These are phyloP conservation scores for Callimorpha dominula DNA, from an alignment of 2,888 invertebrate species.

Conservation along the genomic window DNA sequence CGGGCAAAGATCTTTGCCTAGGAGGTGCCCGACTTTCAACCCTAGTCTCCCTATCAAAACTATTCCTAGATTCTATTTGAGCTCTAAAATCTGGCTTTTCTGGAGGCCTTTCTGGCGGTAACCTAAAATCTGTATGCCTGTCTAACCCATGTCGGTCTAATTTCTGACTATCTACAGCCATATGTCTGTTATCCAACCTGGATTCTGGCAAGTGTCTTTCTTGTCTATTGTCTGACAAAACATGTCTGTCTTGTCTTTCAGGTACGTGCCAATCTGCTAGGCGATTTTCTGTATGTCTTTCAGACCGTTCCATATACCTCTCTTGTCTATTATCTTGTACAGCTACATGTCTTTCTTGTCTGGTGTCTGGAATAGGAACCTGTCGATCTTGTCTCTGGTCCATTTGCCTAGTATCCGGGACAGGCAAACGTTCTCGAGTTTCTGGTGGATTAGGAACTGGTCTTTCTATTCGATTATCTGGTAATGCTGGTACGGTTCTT, in stretches of 20 bases:
- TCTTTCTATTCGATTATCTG: constrained; percentile 37
- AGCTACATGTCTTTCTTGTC: constrained; percentile 48
- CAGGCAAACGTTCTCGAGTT: constrained; percentile 34
- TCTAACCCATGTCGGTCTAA: constrained; percentile 36
- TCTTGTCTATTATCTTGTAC: constrained; percentile 31
- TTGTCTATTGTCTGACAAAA: constrained; percentile 31
- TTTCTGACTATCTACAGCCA: constrained; percentile 35
- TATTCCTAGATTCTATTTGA: constrained; percentile 50
- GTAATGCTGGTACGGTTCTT: constrained; percentile 29
- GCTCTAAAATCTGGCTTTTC: constrained; percentile 57
- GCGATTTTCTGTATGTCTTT: constrained; percentile 29
- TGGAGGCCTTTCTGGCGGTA: constrained; percentile 67
- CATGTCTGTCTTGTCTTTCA: constrained; percentile 19
- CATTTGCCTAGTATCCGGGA: constrained; percentile 36
- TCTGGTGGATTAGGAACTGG: constrained; percentile 44
- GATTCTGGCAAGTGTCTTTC: constrained; percentile 29
- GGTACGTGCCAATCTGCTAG: constrained; percentile 28
- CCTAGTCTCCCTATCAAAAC: constrained; percentile 58
- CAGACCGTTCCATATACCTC: constrained; percentile 21
- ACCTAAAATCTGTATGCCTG: constrained; percentile 57
- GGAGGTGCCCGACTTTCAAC: constrained; percentile 74
- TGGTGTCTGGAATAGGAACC: constrained; percentile 37
- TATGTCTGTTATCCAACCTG: constrained; percentile 42
- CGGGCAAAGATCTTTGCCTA: constrained; percentile 76
- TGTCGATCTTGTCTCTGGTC: constrained; percentile 45